Evolutionary conservation across 2,888 invertebrate species (phyloP), one percentile per base, ranked within the genome.

Genomic region (Nesidiocoris tenuis): DNA sequence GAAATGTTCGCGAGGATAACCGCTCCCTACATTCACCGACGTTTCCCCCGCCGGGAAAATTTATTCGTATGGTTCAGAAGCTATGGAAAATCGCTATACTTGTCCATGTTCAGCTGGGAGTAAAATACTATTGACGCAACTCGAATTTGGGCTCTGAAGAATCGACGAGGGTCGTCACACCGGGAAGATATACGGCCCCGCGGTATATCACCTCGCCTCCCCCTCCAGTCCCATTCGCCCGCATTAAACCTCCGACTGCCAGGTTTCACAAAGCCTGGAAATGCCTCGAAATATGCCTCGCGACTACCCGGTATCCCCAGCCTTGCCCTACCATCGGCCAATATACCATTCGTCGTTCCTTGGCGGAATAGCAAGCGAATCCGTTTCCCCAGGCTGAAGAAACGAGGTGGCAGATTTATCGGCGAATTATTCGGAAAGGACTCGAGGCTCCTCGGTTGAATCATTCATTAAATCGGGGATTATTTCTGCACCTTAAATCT

Each of bases 391-490:
- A n/a, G 5, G 3, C 39, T 39, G 39, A 39, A 39, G 39, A 39
- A 39, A 39, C 23, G 59, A 59, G 24, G 70, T 18, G 25, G 24
- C 70, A 59, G 70, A 70, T 70, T 70, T 70, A 70, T 70, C 12
- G 70, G 24, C 3, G 25, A 59, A 70, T 70, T 70, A 70, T 70
- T 70, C 70, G 59, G 54, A 59, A 19, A 57, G 70, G 70, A 17
- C 17, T 63, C 22, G 16, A 21, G 5, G 39, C 39, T 39, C 0
- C 59, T 24, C 59, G 21, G 23, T 59, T 70, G 57, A 70, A 70
- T 59, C 70, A 25, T 70, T 70, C 70, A 70, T 59, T 70, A 70
- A 70, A 70, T 70, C 70, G 59, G n/a, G 24, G 24, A 59, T 70
- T 39, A 59, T 25, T 22, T 57, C 68, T 23, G 23, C 59, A 57